These are phyloP conservation scores for Mus minutoides DNA, from an alignment of 2,797 vertebrate genomes.

Conservation along the genomic window DNA sequence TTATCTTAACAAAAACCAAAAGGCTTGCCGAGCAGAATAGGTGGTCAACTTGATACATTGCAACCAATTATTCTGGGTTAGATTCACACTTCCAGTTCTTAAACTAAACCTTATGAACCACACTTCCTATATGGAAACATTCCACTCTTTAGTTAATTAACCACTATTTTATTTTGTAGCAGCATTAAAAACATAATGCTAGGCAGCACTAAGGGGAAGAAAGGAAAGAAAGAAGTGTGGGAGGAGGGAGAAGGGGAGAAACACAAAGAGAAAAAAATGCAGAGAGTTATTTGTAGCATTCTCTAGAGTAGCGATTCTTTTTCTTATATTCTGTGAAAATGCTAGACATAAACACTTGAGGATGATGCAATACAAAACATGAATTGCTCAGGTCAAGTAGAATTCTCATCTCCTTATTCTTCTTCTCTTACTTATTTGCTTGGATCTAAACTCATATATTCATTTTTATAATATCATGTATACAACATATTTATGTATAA, in stretches of 20 bases:
- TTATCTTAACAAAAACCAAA: not conserved
- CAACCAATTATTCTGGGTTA: not conserved
- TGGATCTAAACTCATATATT: not conserved
- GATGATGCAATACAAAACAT: not conserved
- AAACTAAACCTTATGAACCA: not conserved
- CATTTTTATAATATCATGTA: not conserved
- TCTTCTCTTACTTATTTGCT: not conserved
- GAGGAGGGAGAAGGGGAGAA: too few relatives aligned
- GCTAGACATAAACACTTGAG: conserved; percentile 5
- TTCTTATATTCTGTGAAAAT: conserved; percentile 27
- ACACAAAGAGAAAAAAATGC: not conserved
- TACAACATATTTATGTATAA: not conserved
- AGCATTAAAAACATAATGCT: not conserved
- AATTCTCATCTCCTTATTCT: not conserved
- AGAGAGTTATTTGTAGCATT: not conserved
- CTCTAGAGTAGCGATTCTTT: not conserved
- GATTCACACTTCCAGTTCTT: not conserved
- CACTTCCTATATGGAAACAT: not conserved
- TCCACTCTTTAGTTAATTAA: not conserved
- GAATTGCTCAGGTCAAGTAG: not conserved
- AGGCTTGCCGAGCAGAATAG: not conserved
- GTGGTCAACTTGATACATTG: not conserved
- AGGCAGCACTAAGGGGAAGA: not conserved
- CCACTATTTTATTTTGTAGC: not conserved
- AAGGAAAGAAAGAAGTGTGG: not conserved